Conservation (phyloP, 2,888 invertebrate genomes). For the Antheraea yamamai region DNA sequence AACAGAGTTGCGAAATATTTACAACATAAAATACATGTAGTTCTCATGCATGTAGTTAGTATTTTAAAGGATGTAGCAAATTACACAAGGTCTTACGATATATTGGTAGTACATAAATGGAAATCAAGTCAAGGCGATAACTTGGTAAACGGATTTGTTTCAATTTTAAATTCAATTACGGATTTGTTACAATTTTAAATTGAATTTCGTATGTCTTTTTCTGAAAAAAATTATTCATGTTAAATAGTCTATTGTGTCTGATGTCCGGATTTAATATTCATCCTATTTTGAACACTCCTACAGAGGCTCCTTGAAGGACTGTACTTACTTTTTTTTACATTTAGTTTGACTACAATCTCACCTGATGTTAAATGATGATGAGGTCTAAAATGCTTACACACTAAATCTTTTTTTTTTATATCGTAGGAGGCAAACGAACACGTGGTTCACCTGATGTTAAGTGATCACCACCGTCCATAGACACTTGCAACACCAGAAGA, state of each 20-base stretch:
- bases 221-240: neutral
- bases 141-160: neutral
- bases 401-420: too few species aligned
- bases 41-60: neutral
- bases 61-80: constrained; percentile 2
- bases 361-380: too few species aligned
- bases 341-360: too few species aligned
- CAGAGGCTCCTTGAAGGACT: too few species aligned
- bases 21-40: neutral
- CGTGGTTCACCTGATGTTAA: too few species aligned
- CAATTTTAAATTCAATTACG: neutral
- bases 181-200: neutral
- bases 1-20: neutral
- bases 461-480: too few species aligned
- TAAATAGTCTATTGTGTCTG: neutral
- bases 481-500: too few species aligned
- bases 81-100: neutral
- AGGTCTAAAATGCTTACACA: too few species aligned
- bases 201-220: neutral
- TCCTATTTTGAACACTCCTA: too few species aligned
- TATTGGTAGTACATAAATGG: constrained; percentile 7
- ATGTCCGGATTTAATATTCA: too few species aligned
- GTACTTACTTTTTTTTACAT: too few species aligned
- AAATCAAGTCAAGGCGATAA: neutral
- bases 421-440: too few species aligned